Percentiles rank a stretch among this genome's conserved stretches.
phyloP scores from a whole-genome alignment of 2,797 vertebrate genomes.

The Hylomyscus alleni region DNA sequence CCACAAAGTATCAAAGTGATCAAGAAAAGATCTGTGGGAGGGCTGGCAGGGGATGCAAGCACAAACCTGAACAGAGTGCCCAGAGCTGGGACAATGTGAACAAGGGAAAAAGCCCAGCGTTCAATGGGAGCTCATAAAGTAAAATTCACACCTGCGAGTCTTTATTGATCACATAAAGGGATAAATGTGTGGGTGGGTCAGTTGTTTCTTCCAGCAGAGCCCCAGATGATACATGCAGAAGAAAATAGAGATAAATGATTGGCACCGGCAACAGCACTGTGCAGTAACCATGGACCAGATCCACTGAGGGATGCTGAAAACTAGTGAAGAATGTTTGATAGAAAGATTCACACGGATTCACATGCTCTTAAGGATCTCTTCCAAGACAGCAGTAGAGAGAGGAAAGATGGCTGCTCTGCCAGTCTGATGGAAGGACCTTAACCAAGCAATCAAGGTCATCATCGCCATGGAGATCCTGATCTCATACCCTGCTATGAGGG shows the following conservation, averaged over 20 bases:
- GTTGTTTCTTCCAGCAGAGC: neutral
- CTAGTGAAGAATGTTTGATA: no score
- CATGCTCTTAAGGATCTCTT: neutral
- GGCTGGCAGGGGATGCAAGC: neutral
- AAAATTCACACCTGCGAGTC: neutral
- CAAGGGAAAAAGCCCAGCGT: neutral
- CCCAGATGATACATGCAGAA: neutral
- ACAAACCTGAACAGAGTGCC: neutral
- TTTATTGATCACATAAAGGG: neutral
- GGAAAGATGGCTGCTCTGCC: neutral
- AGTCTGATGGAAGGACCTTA: neutral
- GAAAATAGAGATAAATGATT: neutral
- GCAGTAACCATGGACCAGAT: neutral
- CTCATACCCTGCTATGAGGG: accelerated
- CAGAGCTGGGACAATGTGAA: neutral
- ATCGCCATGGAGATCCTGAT: neutral
- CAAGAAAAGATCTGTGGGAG: neutral
- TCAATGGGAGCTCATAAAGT: neutral
- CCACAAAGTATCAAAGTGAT: neutral
- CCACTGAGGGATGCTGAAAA: neutral
- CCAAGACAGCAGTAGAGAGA: neutral
- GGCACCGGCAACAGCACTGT: neutral
- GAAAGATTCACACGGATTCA: neutral
- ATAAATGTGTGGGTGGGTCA: neutral
- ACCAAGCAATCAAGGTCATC: neutral